Evolutionary conservation across 2,888 invertebrate genomes (phyloP), one percentile per base, ranked within the genome.

Genomic region (Julus scanicus): DNA sequence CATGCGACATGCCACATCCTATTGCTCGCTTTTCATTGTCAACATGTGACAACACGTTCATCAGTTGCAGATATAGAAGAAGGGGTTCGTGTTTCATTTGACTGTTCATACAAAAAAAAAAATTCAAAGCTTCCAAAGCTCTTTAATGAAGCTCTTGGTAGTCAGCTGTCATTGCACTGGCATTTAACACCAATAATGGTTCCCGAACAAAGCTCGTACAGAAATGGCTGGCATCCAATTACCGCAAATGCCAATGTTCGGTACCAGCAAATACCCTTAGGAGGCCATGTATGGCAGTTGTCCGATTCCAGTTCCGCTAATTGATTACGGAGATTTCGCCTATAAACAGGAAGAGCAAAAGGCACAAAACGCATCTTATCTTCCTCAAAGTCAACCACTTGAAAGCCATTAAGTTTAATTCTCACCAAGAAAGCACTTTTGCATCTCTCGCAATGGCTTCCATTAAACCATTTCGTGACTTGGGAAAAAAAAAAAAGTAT

Each of bases 351-450:
- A 57, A 57, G 57, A n/a, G n/a, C 4, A 17, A 17, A 49, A 11
- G 49, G 9, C 49, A 29, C 29, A 29, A 29, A 29, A 29, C 29
- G 29, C 29, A 29, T 29, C n/a, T n/a, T n/a, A 57, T 17, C 57
- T 57, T 57, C n/a, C n/a, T 57, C 57, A 57, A 57, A 57, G 53
- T 57, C 57, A 57, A 57, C 57, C 57, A n/a, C 57, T 57, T n/a
- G 57, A 57, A 57, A 57, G 8, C 57, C 57, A 57, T 57, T 53
- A 53, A 53, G 53, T 13, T 53, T 11, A 53, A 53, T 53, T 53
- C 53, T 53, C 53, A 53, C 53, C 53, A 5, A 9, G 53, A 53
- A 53, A 53, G 53, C 53, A 15, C 53, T 53, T 15, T 57, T 9
- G 57, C 53, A 8, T 17, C 53, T 1, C 2, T 2, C 57, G 29